phyloP scores from a whole-genome alignment of 2,797 vertebrate genomes.

The Galagoides demidoff region DNA sequence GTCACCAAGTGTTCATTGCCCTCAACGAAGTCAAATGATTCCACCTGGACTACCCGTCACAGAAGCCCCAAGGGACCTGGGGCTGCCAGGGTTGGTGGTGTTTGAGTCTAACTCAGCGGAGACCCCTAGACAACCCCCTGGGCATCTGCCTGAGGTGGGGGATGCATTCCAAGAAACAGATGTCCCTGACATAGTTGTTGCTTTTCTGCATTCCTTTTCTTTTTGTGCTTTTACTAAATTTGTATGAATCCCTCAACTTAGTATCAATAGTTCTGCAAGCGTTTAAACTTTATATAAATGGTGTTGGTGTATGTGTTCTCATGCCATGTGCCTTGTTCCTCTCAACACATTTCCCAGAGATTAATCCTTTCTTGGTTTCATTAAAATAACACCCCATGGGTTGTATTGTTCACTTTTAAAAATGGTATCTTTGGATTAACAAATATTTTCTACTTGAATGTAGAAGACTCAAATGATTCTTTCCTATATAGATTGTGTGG shows the following conservation, averaged over 20 bases:
- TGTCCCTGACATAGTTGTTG: background rate
- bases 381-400: background rate
- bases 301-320: background rate
- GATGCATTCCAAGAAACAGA: background rate
- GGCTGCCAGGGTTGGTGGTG: background rate
- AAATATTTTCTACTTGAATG: background rate
- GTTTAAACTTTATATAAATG: background rate
- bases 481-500: background rate
- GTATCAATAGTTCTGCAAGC: background rate
- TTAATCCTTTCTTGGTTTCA: background rate
- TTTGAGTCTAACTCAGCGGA: background rate
- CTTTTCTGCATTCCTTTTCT: background rate
- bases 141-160: background rate
- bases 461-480: background rate
- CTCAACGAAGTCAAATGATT: background rate
- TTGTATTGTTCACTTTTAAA: background rate
- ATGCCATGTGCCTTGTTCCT: background rate
- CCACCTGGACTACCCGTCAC: background rate
- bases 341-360: background rate
- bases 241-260: background rate
- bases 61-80: background rate
- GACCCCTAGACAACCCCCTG: background rate
- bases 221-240: background rate
- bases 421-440: background rate
- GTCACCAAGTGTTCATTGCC: background rate